These are phyloP conservation scores for Brachionus asplanchnoidis DNA, from an alignment of 1,140 invertebrate species.

Conservation along the genomic window DNA sequence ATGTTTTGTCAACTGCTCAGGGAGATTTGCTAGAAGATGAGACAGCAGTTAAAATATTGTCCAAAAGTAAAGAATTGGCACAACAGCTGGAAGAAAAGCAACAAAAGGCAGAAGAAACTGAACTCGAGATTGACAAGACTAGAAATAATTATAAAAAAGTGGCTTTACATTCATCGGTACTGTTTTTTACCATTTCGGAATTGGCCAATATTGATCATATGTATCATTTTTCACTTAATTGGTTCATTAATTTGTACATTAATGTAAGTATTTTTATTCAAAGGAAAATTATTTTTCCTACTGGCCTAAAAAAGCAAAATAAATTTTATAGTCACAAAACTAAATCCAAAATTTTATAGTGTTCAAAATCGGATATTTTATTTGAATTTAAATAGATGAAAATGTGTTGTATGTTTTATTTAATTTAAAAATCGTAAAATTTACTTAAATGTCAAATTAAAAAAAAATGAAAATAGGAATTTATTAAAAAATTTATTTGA, in stretches of 20 bases:
- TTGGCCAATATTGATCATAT: slow-evolving; percentile 59
- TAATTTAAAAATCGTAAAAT: too few species aligned
- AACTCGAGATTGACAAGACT: slow-evolving; percentile 65
- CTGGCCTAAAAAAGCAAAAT: too few species aligned
- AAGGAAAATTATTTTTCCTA: background rate
- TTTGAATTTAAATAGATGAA: too few species aligned
- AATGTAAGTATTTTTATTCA: background rate
- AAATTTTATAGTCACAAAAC: too few species aligned
- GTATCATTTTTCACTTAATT: slow-evolving; percentile 93
- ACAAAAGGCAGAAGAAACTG: slow-evolving; percentile 70
- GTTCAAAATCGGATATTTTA: too few species aligned
- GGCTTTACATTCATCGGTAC: background rate
- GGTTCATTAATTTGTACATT: slow-evolving; percentile 62
- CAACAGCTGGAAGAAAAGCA: slow-evolving; percentile 65
- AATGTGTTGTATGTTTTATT: too few species aligned
- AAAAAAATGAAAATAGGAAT: too few species aligned
- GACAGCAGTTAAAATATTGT: slow-evolving; percentile 83
- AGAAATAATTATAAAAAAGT: slow-evolving; percentile 51
- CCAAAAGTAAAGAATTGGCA: slow-evolving; percentile 72
- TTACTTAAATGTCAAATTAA: too few species aligned
- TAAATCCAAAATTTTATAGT: too few species aligned
- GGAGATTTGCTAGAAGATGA: slow-evolving; percentile 94
- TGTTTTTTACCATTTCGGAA: slow-evolving; percentile 1
- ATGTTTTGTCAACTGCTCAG: slow-evolving; percentile 69
- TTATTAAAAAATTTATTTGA: too few species aligned